Conservation (phyloP, 1,140 invertebrate species). For the Rhopalosiphum padi region DNA sequence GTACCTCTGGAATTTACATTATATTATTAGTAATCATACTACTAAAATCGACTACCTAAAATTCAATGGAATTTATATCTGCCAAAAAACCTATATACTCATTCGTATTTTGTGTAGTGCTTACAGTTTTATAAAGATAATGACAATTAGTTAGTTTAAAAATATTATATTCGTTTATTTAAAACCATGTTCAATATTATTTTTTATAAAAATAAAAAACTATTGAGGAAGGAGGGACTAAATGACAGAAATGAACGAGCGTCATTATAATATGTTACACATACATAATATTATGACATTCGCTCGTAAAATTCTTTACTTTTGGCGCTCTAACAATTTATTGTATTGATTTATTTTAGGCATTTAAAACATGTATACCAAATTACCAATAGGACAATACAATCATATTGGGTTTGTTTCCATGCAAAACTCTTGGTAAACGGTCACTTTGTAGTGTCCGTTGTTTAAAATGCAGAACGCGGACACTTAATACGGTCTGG, state of each 20-base stretch:
- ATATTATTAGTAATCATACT: too few relatives aligned
- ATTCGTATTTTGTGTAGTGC: background rate
- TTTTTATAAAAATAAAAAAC: background rate
- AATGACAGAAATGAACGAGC: background rate
- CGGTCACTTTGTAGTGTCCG: too few relatives aligned
- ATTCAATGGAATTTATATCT: background rate
- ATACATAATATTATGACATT: background rate
- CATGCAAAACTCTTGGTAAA: background rate
- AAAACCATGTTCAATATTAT: too few relatives aligned
- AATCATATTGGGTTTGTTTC: background rate
- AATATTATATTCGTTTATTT: background rate
- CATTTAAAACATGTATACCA: background rate
- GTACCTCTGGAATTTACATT: background rate
- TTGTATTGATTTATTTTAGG: background rate
- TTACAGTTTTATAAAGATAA: background rate
- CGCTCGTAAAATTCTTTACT: background rate
- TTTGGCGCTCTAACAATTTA: background rate
- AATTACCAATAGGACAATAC: background rate
- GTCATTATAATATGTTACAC: background rate
- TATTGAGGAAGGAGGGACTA: background rate
- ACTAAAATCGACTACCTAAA: too few relatives aligned
- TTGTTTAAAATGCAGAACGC: too few relatives aligned
- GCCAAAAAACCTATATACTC: background rate
- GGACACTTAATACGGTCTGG: too few relatives aligned
- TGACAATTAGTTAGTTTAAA: background rate